These are phyloP conservation scores for Phymorhynchus buccinoides DNA, from an alignment of 1,140 invertebrate species.

Conservation along the genomic window DNA sequence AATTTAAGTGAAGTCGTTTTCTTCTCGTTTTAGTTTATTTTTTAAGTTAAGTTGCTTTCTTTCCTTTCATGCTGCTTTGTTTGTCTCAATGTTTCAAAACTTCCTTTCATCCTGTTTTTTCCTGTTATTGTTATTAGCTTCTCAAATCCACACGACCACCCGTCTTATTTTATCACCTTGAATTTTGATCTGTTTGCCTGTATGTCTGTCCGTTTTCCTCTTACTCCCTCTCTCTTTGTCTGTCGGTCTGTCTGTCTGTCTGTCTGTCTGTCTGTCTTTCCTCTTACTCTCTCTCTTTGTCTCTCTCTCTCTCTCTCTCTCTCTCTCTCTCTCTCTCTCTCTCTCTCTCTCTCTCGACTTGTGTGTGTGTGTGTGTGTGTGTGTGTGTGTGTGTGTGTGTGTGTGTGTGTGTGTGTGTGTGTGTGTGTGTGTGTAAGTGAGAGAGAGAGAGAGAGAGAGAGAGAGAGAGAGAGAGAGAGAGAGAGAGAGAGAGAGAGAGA, in stretches of 20 bases:
- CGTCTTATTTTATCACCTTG: no score
- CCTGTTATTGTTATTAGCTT: no score
- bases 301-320: constrained; percentile 40
- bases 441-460: constrained; percentile 22
- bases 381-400: constrained; percentile 38
- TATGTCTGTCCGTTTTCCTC: not conserved
- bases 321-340: constrained; percentile 24
- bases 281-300: constrained; percentile 2
- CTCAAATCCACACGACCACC: no score
- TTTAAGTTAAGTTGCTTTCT: no score
- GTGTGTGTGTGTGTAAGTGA: constrained; percentile 38
- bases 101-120: no score
- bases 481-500: not conserved
- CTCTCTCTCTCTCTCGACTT: not conserved
- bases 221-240: constrained; percentile 15
- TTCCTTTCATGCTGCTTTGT: no score
- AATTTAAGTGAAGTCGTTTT: no score
- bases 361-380: constrained; percentile 38
- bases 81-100: no score
- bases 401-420: constrained; percentile 42
- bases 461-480: not conserved
- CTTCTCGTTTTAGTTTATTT: no score
- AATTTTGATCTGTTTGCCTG: not conserved
- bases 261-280: constrained; percentile 35
- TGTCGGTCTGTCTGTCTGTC: not conserved